Evolutionary conservation across 2,113 vertebrate species (phyloP).

Genomic region (Pseudorectes ferrugineus): DNA sequence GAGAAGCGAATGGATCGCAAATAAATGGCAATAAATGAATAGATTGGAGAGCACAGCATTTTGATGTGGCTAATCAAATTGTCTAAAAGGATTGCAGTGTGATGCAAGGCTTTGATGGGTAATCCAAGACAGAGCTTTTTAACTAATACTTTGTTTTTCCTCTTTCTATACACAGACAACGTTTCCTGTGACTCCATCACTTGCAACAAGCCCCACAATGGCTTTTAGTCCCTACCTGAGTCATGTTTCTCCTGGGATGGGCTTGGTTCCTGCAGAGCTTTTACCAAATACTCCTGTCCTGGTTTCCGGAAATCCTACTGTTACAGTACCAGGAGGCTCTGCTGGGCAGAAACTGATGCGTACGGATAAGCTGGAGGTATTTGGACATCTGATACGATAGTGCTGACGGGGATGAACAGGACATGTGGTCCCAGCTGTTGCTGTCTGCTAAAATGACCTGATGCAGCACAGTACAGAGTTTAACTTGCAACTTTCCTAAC

Average conservation of each 20-base stretch:
- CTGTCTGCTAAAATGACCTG: background rate
- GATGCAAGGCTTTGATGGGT: background rate
- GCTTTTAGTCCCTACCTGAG: conserved; percentile 92
- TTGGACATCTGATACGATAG: background rate
- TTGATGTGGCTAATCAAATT: background rate
- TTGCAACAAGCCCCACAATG: conserved; percentile 89
- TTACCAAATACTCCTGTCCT: conserved; percentile 88
- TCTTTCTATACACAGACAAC: conserved; percentile 78
- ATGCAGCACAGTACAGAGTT: background rate
- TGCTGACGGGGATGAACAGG: background rate
- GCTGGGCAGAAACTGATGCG: conserved; percentile 87
- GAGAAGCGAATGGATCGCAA: background rate
- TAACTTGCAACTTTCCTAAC: background rate
- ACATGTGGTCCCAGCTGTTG: background rate
- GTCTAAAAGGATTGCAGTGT: conserved; percentile 1
- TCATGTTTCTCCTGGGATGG: conserved; percentile 90
- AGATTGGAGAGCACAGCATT: background rate
- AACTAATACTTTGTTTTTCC: background rate
- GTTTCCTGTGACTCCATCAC: conserved; percentile 86
- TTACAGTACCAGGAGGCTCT: conserved; percentile 84
- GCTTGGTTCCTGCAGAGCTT: conserved; percentile 90
- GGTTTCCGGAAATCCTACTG: conserved; percentile 88
- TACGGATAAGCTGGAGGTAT: conserved; percentile 98
- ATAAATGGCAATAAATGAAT: background rate
- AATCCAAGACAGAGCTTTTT: background rate